Base-by-base conservation (phyloP, 1,140 invertebrate genomes). In the Papilio helenus region DNA sequence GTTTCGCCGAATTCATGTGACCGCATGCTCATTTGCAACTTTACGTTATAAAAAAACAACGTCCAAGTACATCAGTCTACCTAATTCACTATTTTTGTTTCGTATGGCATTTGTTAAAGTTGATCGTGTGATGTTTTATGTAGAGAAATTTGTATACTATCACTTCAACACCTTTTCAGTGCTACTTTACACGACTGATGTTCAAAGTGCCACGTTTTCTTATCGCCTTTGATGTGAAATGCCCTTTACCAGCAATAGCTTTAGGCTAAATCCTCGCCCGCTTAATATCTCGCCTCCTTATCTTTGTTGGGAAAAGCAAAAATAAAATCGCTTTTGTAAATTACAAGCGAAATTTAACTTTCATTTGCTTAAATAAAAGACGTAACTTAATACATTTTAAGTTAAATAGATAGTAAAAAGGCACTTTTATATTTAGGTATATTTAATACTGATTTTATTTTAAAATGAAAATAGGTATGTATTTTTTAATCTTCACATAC, bases 251-350 rank as follows among this genome's bases (percentile, higher is more conserved):
- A 74, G 72, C 42, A 49, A 74, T 74, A 74, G 72, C 72, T 74
- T 49, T 23, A 26, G 81, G 82, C 83, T 79, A 81, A 86, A 80
- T 82, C 72, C 79, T 81, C 74, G 55, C 80, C 65, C 68, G 71
- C 80, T 72, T 72, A 51, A 79, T 44, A 76, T 74, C 42, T 46
- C 42, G 44, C 61, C 61, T 29, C 23, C 26, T 68, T 68, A 68
- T 68, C 61, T 68, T 18, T 68, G 61, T 29, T 68, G 61, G 61
- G 12, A 68, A 68, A 18, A 29, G 61, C 26, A 16, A 68, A 68
- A 68, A 68, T 68, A 68, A 68, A 68, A 29, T 16, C 26, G 26
- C 14, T 34, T 68, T 68, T 68, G 26, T 3, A 14, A 68, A 68
- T 68, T 68, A 68, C 58, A 68, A 29, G 12, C 12, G 5, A 68